Evolutionary conservation across 2,113 vertebrate genomes (phyloP), one percentile per base, ranked within the genome.

Genomic region (Pungitius pungitius): DNA sequence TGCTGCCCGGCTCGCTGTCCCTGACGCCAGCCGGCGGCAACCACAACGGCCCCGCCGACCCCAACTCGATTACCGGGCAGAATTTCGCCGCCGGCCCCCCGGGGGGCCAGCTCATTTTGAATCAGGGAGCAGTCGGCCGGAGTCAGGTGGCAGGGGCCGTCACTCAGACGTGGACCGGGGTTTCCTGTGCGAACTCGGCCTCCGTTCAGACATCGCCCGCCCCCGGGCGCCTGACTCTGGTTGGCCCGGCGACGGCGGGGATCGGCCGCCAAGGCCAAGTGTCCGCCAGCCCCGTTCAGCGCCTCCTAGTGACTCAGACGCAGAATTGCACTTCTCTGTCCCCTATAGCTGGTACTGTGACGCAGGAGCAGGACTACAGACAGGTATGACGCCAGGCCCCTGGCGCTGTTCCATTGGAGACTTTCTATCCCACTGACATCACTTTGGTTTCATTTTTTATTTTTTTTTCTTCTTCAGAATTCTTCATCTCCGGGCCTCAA

Each of bases 61-160:
- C 95, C 0, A 95, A 95, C 90, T 92, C 96, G 14, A 90, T 97
- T 11, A 94, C 94, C 89, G 95, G 90, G 92, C 97, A 97, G 87
- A 97, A 94, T 30, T 96, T 98, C 58, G 81, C 94, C 13, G 69
- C 95, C 75, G n/a, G n/a, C 30, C 63, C 75, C 10, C 90, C 92
- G 6, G 95, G 95, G 74, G 96, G 96, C 37, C 97, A 96, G 66
- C 93, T 98, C 42, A 94, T 99, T 63, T 88, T 98, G 77, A 99
- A 98, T 87, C 96, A 96, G 91, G 90, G 91, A 62, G 58, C 88
- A 18, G 87, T 91, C 12, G 71, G 77, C 14, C 80, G 85, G 57
- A 52, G 79, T 80, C 94, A 95, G 75, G 84, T 96, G 43, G 95
- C 95, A 57, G 87, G 69, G 39, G 37, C 39, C 2, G 78, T 80